Evolutionary conservation across 2,888 invertebrate genomes (phyloP).

Genomic region (Drosophila limbata): DNA sequence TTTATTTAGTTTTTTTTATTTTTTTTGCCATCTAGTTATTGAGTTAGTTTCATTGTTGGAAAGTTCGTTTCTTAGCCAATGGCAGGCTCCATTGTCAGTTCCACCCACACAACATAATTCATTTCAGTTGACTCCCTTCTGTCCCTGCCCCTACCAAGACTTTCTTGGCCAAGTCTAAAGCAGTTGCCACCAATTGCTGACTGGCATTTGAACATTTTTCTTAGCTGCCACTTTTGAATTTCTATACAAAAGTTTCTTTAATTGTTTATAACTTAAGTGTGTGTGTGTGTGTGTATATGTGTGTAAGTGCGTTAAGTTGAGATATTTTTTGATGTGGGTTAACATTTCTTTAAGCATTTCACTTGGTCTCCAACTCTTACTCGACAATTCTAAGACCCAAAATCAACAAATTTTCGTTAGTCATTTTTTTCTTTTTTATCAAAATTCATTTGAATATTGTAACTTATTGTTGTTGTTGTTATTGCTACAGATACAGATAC

Average conservation of each 20-base stretch:
- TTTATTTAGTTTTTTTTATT: too few species aligned
- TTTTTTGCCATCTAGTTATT: slow-evolving; percentile 41
- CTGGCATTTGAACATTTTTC: slow-evolving; percentile 60
- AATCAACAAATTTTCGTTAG: slow-evolving; percentile 63
- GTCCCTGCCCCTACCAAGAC: neutral
- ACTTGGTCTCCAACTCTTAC: slow-evolving; percentile 50
- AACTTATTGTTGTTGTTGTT: slow-evolving; percentile 55
- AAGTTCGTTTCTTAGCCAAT: slow-evolving; percentile 40
- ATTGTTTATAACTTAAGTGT: slow-evolving; percentile 64
- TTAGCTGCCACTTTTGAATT: slow-evolving; percentile 66
- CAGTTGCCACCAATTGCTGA: slow-evolving; percentile 63
- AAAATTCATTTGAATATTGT: slow-evolving; percentile 78
- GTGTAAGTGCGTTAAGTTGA: slow-evolving; percentile 46
- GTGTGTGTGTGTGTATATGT: slow-evolving; percentile 15
- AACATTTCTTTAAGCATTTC: slow-evolving; percentile 68
- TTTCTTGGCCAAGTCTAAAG: slow-evolving; percentile 32
- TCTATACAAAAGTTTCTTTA: slow-evolving; percentile 70
- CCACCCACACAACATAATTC: slow-evolving; percentile 54
- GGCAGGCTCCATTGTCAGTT: slow-evolving; percentile 52
- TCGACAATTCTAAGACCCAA: slow-evolving; percentile 62
- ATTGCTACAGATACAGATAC: slow-evolving; percentile 31
- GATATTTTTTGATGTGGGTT: slow-evolving; percentile 76
- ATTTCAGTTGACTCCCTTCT: slow-evolving; percentile 34
- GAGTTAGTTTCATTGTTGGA: slow-evolving; percentile 47
- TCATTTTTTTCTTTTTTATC: slow-evolving; percentile 58